These are phyloP conservation scores for Tetragonula clypearis DNA, from an alignment of 1,140 invertebrate genomes.

Conservation along the genomic window DNA sequence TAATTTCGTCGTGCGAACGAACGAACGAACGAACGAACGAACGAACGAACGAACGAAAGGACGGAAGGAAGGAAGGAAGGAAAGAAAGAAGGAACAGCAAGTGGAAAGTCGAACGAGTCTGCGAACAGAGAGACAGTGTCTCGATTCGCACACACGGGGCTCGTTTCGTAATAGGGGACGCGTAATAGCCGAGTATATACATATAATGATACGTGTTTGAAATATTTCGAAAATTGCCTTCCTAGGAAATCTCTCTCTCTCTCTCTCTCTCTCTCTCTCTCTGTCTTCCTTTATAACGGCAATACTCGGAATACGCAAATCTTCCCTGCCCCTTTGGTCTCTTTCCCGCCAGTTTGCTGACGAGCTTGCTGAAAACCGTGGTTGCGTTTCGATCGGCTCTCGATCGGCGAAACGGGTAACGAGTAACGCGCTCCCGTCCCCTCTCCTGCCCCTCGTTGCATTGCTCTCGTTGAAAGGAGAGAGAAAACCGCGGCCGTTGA, in stretches of 20 bases:
- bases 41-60: too few species aligned
- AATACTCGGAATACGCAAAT: constrained; percentile 75
- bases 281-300: constrained; percentile 72
- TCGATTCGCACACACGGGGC: constrained; percentile 54
- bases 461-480: too few species aligned
- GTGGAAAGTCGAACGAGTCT: neutral
- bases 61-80: too few species aligned
- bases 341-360: too few species aligned
- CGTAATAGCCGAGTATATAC: constrained; percentile 57
- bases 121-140: neutral
- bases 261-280: constrained; percentile 10
- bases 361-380: too few species aligned
- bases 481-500: neutral
- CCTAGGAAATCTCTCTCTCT: constrained; percentile 72
- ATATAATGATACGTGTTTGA: constrained; percentile 80
- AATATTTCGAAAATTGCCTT: constrained; percentile 82
- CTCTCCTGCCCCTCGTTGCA: too few species aligned
- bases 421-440: too few species aligned
- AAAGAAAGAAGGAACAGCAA: neutral
- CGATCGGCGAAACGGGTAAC: too few species aligned
- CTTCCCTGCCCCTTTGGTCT: neutral
- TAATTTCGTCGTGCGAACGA: constrained; percentile 17
- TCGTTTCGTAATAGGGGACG: constrained; percentile 78
- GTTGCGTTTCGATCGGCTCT: too few species aligned
- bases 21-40: neutral